Conservation (phyloP, 2,797 vertebrate species). For the Perdix hodgsoniae region DNA sequence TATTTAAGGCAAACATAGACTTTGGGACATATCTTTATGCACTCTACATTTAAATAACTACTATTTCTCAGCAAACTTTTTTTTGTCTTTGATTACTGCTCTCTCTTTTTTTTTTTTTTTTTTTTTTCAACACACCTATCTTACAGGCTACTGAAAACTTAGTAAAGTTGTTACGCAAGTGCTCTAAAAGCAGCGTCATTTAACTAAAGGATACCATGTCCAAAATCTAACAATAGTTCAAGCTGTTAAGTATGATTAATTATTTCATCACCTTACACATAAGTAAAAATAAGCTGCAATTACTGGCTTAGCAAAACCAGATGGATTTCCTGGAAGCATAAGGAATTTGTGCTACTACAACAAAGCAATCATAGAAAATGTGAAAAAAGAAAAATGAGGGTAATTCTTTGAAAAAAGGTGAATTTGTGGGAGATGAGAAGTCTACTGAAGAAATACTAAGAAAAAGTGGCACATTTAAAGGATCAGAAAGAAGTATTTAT, state of each 20-base stretch:
- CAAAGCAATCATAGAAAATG: not conserved
- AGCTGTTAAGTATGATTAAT: not conserved
- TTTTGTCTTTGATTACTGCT: not conserved
- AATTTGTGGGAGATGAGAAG: not conserved
- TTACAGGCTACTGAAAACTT: not conserved
- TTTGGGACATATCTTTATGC: not conserved
- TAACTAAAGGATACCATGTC: not conserved
- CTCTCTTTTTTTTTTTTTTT: not conserved
- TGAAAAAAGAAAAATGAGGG: not conserved
- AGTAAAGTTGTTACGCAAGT: not conserved
- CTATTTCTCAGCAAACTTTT: not conserved
- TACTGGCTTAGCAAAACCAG: slow-evolving; percentile 13
- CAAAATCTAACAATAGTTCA: not conserved
- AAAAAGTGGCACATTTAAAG: not conserved
- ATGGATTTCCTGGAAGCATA: not conserved
- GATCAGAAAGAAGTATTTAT: not conserved
- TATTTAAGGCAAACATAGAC: not conserved
- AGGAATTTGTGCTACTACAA: not conserved
- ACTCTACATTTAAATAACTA: not conserved
- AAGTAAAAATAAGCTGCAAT: slow-evolving; percentile 12
- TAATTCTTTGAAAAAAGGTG: not conserved
- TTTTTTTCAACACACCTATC: accelerated
- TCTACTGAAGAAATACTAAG: not conserved
- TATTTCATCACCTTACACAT: slow-evolving; percentile 11
- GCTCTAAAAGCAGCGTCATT: not conserved